phyloP scores from a whole-genome alignment of 2,797 vertebrate genomes.

The Novumbra hubbsi region DNA sequence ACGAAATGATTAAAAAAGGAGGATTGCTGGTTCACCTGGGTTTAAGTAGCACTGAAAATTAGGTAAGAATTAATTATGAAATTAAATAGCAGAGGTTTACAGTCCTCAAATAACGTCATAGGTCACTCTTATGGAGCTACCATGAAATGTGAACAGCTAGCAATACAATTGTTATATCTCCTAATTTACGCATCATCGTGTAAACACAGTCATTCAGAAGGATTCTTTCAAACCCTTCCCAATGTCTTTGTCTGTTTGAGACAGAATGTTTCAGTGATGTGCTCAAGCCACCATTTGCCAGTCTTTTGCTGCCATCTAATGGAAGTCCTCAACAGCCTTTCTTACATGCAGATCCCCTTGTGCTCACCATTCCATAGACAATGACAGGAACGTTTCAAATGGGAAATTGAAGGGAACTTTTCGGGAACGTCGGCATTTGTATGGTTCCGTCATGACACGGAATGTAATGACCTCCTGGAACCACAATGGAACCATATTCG shows the following conservation, averaged over 20 bases:
- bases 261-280: neutral
- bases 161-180: neutral
- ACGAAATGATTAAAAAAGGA: neutral
- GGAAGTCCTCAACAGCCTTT: neutral
- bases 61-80: too few species aligned
- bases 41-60: neutral
- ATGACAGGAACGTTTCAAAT: neutral
- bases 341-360: neutral
- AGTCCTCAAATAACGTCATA: neutral
- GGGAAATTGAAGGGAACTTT: neutral
- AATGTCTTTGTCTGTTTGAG: neutral
- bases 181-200: neutral
- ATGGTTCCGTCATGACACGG: neutral
- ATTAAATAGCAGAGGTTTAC: neutral
- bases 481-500: neutral
- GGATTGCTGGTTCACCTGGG: neutral
- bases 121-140: neutral
- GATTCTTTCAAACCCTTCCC: neutral
- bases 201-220: neutral
- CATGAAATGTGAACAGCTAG: neutral
- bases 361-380: neutral
- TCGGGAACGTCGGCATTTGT: neutral
- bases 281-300: neutral
- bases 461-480: neutral
- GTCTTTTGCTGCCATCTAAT: constrained; percentile 19